Conservation (phyloP, 2,888 invertebrate genomes). For the Petrolisthes cinctipes region DNA sequence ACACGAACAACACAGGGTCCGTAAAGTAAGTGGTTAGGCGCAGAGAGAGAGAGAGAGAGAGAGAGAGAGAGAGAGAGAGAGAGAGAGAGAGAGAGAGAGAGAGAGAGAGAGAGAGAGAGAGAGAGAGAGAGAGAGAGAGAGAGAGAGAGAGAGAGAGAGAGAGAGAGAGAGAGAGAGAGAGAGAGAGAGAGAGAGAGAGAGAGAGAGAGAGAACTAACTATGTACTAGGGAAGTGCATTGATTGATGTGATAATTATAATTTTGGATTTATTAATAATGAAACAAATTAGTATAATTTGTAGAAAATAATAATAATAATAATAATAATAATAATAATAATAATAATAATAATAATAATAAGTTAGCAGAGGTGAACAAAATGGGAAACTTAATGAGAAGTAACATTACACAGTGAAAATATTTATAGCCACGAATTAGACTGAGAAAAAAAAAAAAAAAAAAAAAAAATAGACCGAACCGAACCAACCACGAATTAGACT, state of each 20-base stretch:
- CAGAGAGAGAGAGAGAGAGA: neutral
- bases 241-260: neutral
- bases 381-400: neutral
- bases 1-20: too few species aligned
- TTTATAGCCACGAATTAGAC: neutral
- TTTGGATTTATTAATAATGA: neutral
- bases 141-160: neutral
- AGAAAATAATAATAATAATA: neutral
- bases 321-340: neutral
- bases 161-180: neutral
- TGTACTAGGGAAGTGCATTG: neutral
- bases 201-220: neutral
- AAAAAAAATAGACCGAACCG: too few species aligned
- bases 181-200: neutral
- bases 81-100: neutral
- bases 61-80: neutral
- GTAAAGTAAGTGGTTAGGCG: too few species aligned
- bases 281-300: neutral
- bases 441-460: too few species aligned
- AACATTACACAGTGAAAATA: neutral
- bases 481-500: neutral
- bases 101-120: neutral
- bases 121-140: slow-evolving; percentile 19
- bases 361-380: neutral
- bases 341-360: neutral